Evolutionary conservation across 2,797 vertebrate species (phyloP), one percentile per base, ranked within the genome.

Genomic region (Nannoperca australis): DNA sequence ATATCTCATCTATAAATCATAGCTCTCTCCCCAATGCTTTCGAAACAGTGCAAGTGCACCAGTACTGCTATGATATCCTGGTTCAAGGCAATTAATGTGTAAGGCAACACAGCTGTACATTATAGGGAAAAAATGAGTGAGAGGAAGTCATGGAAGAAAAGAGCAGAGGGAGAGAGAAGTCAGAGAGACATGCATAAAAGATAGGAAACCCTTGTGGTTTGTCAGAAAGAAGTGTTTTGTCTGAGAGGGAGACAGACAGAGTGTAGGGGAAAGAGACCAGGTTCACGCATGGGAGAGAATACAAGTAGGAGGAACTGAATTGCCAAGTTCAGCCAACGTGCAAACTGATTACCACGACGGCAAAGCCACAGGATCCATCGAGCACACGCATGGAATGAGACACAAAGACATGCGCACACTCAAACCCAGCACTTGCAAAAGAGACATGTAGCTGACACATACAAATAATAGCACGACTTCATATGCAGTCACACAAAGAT

Each of bases 261-360:
- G 79, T 51, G 73, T 30, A 66, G 55, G 60, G 64, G 42, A 73
- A 71, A 73, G 79, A 62, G 76, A 88, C 84, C 78, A 70, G 83
- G 85, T 91, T 92, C 91, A 95, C 73, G 90, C 93, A 87, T 93
- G 92, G 90, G 76, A 81, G 89, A 89, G 88, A 92, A 91, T 88
- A 93, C 93, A 94, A 94, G 94, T 91, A 92, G 93, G 92, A 93
- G 92, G 93, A 93, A 93, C 91, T 89, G 88, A 93, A 94, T 91
- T 93, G 93, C 94, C 94, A 91, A 95, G 95, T 93, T 93, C 93
- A 93, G 93, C 92, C 89, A 88, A 93, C 76, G 88, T 73, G 86
- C 93, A 94, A 93, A 94, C 93, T 93, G 93, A 95, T 95, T 94
- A 95, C 90, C 90, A 89, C 91, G 67, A 91, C 76, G 87, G 86